Conservation (phyloP, 1,140 invertebrate species). For the Calliphora vicina region DNA sequence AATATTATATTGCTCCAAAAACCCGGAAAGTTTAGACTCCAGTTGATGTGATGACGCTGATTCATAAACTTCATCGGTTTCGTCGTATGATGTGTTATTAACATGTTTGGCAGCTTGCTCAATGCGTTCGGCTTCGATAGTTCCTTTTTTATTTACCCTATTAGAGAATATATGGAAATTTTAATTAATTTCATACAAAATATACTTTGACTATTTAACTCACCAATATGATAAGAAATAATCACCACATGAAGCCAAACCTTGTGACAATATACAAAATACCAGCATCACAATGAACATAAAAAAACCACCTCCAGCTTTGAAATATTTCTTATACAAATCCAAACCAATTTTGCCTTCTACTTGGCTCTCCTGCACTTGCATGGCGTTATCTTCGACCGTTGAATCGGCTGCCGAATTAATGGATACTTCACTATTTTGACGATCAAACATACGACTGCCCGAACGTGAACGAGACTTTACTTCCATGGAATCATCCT, state of each 20-base stretch:
- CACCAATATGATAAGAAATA: constrained; percentile 76
- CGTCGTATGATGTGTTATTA: neutral
- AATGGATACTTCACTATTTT: constrained; percentile 64
- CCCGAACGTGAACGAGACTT: constrained; percentile 49
- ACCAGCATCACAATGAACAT: constrained; percentile 62
- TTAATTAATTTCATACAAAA: neutral
- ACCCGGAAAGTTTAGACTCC: constrained; percentile 43
- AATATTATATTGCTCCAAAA: constrained; percentile 47
- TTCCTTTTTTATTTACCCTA: constrained; percentile 65
- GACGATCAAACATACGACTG: constrained; percentile 51
- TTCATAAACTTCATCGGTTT: constrained; percentile 19
- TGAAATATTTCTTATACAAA: constrained; percentile 72
- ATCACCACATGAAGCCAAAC: constrained; percentile 71
- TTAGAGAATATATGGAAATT: constrained; percentile 44
- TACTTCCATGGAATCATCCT: constrained; percentile 59
- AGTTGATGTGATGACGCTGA: neutral
- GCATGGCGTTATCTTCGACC: constrained; percentile 60
- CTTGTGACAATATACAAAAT: constrained; percentile 69
- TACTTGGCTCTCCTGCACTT: constrained; percentile 67
- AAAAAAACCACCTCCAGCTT: constrained; percentile 67
- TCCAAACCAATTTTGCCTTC: constrained; percentile 68
- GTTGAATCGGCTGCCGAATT: constrained; percentile 69
- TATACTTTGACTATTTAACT: constrained; percentile 42
- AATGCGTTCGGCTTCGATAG: constrained; percentile 5
- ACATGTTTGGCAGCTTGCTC: neutral